Conservation (phyloP, 2,113 vertebrate genomes). For the Macaca fascicularis region DNA sequence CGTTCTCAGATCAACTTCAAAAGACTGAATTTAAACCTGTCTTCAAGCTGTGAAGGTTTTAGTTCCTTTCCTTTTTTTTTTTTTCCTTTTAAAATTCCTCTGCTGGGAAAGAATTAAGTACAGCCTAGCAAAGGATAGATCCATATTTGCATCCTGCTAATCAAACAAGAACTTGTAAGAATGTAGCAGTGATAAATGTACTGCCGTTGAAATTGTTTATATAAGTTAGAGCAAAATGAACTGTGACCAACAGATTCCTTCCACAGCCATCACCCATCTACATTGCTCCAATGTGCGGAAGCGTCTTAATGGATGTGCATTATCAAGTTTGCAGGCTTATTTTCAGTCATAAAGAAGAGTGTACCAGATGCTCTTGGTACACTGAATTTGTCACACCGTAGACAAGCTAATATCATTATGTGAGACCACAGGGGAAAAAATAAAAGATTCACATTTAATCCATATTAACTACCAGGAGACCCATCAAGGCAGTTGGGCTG, state of each 20-base stretch:
- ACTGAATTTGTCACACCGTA: conserved; percentile 64
- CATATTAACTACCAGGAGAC: conserved; percentile 72
- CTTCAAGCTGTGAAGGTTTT: conserved; percentile 43
- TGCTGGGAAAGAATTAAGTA: conserved; percentile 43
- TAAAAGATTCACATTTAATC: conserved; percentile 54
- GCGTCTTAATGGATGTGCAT: conserved; percentile 3
- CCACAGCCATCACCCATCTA: not conserved
- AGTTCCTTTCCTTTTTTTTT: not conserved
- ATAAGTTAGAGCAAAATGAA: not conserved
- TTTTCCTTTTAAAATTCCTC: conserved; percentile 53
- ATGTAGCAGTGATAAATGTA: not conserved
- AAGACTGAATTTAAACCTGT: conserved; percentile 67
- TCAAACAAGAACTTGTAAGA: conserved; percentile 28
- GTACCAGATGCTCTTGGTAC: conserved; percentile 50
- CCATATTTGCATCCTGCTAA: not conserved
- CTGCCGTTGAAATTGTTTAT: not conserved
- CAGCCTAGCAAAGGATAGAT: not conserved
- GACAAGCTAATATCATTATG: conserved; percentile 65
- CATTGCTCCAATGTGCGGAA: not conserved
- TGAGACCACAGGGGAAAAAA: conserved; percentile 64
- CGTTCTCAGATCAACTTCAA: conserved; percentile 73
- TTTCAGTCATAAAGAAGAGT: conserved; percentile 58
- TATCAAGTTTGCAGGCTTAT: conserved; percentile 40
- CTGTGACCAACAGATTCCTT: not conserved
- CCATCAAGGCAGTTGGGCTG: conserved; percentile 71